Evolutionary conservation across 1,140 invertebrate genomes (phyloP).

Genomic region (Plutomurus gul): DNA sequence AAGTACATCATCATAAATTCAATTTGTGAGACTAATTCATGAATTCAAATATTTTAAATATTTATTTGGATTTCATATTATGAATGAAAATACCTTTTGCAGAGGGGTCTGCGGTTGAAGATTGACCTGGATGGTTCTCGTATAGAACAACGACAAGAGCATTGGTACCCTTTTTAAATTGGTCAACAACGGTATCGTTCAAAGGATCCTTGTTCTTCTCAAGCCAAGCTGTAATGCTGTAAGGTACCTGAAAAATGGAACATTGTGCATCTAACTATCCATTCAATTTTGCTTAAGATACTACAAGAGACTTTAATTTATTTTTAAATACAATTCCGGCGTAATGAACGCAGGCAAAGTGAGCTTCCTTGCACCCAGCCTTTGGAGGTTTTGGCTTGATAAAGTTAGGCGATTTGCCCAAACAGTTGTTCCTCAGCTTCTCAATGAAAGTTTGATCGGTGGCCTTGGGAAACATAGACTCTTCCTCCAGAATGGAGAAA

Average conservation of each 20-base stretch:
- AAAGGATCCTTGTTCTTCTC: slow-evolving; percentile 79
- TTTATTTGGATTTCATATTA: slow-evolving; percentile 52
- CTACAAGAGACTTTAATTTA: too few species aligned
- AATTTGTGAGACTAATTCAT: neutral
- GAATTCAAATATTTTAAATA: neutral
- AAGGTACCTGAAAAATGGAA: slow-evolving; percentile 65
- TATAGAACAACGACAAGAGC: slow-evolving; percentile 43
- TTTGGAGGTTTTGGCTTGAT: slow-evolving; percentile 71
- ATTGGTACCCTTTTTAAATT: slow-evolving; percentile 60
- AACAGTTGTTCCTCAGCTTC: slow-evolving; percentile 75
- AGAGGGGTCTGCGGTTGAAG: slow-evolving; percentile 68
- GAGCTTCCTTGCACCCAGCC: slow-evolving; percentile 70
- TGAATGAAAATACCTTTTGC: slow-evolving; percentile 57
- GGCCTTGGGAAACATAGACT: slow-evolving; percentile 64
- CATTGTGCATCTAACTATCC: slow-evolving; percentile 55
- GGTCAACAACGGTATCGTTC: slow-evolving; percentile 97
- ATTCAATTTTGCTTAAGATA: neutral
- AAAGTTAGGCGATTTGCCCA: slow-evolving; percentile 75
- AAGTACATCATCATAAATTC: too few species aligned
- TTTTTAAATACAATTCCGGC: slow-evolving; percentile 69
- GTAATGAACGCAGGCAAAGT: slow-evolving; percentile 85
- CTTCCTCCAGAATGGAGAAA: slow-evolving; percentile 73
- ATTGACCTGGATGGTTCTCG: slow-evolving; percentile 64
- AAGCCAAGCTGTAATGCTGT: slow-evolving; percentile 98
- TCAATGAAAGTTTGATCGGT: slow-evolving; percentile 81